These are phyloP conservation scores for Ornithorhynchus anatinus DNA, from an alignment of 2,113 vertebrate genomes.

Conservation along the genomic window DNA sequence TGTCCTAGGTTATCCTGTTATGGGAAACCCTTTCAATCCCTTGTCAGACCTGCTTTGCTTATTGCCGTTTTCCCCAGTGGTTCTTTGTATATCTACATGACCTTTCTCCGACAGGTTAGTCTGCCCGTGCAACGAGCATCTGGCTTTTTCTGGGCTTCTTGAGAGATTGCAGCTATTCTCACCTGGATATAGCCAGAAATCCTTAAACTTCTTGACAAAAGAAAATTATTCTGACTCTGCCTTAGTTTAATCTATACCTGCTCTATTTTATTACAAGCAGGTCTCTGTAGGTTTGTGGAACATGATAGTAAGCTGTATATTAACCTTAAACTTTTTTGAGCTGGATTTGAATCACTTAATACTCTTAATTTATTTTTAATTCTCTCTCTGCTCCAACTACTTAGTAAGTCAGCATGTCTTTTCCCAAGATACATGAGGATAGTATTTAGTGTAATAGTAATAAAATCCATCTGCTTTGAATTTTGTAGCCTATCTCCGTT, in stretches of 20 bases:
- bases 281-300: not conserved
- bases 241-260: not conserved
- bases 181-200: fast-evolving
- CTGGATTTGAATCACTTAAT: slow-evolving; percentile 10
- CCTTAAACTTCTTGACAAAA: not conserved
- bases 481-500: slow-evolving; percentile 9
- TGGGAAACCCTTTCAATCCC: not conserved
- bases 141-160: not conserved
- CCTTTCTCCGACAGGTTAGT: not conserved
- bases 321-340: slow-evolving; percentile 13
- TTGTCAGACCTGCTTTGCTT: not conserved
- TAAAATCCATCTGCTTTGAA: slow-evolving; percentile 1
- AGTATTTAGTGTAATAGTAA: slow-evolving; percentile 23
- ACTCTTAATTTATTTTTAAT: slow-evolving; percentile 36
- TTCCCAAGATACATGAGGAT: not conserved
- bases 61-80: not conserved
- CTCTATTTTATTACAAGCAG: not conserved
- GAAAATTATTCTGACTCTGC: not conserved
- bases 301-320: not conserved
- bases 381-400: not conserved
- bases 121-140: not conserved
- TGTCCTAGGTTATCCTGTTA: not conserved
- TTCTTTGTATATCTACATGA: not conserved
- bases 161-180: not conserved
- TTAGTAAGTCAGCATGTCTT: slow-evolving; percentile 20